Evolutionary conservation across 2,797 vertebrate genomes (phyloP), one percentile per base, ranked within the genome.

Genomic region (Coluber constrictor): DNA sequence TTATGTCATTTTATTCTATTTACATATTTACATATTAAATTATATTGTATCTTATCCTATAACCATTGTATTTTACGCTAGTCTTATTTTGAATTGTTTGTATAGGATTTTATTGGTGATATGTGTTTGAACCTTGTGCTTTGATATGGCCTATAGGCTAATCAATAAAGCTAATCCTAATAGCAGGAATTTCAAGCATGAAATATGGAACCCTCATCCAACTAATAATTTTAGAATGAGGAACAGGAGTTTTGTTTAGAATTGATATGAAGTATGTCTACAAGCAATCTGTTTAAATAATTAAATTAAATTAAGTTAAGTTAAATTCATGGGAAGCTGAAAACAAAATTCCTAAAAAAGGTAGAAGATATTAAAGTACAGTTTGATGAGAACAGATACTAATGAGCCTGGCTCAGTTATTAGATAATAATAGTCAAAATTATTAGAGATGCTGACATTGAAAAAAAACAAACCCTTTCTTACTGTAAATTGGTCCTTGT

Each of bases 221-320:
- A 61, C 94, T 55, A 97, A 96, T 95, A 90, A 89, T 32, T 1
- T n/a, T 93, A 92, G 93, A 95, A 90, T 94, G 93, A 95, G 25
- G 83, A 94, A 93, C 93, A 92, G 90, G 20, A 93, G 27, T 89
- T 91, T 92, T 29, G 94, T 95, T 96, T 89, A 91, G 66, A 51
- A 2, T 91, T 95, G 54, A 93, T 92, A 61, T 95, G 94, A 89
- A 88, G 93, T 29, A 32, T 56, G 15, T 43, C 92, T 70, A 59
- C 23, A 20, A 89, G 94, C 94, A 92, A 92, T 90, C 95, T 95
- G 79, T 94, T 95, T 96, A 95, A 94, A 92, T 87, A 79, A 95
- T 95, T 60, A 60, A 23, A 60, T 60, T 95, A 95, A 54, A 37
- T 92, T 93, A 59, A 86, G 95, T 95, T 95, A 95, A 54, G 37